These are phyloP conservation scores for Xylocopa sonorina DNA, from an alignment of 1,140 invertebrate species.

Conservation along the genomic window DNA sequence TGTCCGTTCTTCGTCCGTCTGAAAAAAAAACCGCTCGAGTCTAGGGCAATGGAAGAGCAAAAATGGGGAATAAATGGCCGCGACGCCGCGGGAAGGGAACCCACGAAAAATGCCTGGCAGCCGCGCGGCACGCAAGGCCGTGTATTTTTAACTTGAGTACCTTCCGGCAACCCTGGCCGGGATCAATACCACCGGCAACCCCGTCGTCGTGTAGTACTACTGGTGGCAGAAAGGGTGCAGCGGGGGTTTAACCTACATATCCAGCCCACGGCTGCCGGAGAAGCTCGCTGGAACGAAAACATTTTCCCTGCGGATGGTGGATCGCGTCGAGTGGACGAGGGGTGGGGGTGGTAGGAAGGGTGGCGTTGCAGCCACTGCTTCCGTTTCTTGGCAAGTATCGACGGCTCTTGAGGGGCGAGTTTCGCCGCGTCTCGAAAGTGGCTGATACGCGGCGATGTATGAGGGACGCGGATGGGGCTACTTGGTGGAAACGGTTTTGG, in stretches of 20 bases:
- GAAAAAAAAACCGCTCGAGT: too few species aligned
- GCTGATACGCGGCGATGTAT: background rate
- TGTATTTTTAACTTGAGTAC: conserved; percentile 79
- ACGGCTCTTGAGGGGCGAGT: conserved; percentile 12
- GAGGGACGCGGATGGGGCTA: background rate
- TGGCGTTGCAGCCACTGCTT: background rate
- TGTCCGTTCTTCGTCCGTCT: background rate
- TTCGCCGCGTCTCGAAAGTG: conserved; percentile 1
- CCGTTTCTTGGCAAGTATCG: conserved; percentile 27
- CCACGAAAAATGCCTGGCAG: conserved; percentile 59
- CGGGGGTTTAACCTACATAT: conserved; percentile 68
- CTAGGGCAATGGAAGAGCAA: too few species aligned
- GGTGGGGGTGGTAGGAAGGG: background rate
- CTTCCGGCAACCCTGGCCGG: conserved; percentile 73
- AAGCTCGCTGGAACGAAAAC: conserved; percentile 50
- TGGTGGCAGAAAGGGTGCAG: conserved; percentile 56
- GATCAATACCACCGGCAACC: conserved; percentile 76
- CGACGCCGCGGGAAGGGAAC: background rate
- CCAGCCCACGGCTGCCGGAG: conserved; percentile 30
- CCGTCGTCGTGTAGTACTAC: conserved; percentile 68
- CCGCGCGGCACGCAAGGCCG: conserved; percentile 70
- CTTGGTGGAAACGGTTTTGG: background rate
- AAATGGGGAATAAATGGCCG: background rate
- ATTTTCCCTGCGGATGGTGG: conserved; percentile 26
- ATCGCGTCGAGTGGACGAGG: background rate